A percentile compares a stretch with the other conserved stretches of the same genome.
These are phyloP conservation scores for Eupithecia exiguata DNA, from an alignment of 2,888 invertebrate species.

Conservation along the genomic window DNA sequence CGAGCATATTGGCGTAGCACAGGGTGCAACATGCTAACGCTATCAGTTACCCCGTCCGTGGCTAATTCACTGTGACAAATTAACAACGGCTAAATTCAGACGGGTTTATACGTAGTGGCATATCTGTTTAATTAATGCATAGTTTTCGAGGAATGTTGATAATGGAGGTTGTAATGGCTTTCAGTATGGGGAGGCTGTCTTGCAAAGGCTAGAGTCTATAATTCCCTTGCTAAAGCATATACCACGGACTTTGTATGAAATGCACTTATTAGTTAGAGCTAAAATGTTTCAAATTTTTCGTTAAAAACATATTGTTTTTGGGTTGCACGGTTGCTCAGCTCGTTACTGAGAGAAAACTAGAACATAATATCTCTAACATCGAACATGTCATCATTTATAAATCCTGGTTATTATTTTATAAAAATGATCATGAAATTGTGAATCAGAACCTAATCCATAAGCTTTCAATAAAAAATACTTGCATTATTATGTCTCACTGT, in stretches of 20 bases:
- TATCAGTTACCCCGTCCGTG: slow-evolving; percentile 79
- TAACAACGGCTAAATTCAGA: slow-evolving; percentile 80
- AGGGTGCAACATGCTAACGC: slow-evolving; percentile 82
- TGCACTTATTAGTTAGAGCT: neutral
- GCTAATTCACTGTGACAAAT: slow-evolving; percentile 84
- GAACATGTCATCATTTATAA: neutral
- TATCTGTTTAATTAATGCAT: slow-evolving; percentile 41
- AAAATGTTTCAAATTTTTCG: neutral
- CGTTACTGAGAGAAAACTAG: neutral
- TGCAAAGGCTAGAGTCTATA: neutral
- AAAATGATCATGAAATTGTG: neutral
- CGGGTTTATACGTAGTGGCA: slow-evolving; percentile 46
- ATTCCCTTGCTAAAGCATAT: neutral
- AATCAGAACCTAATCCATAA: neutral
- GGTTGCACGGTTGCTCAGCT: neutral
- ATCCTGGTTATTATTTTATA: neutral
- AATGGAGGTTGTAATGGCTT: slow-evolving; percentile 31
- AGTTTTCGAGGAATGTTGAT: slow-evolving; percentile 37
- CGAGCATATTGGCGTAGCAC: slow-evolving; percentile 79
- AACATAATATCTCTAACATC: neutral
- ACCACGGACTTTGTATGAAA: neutral
- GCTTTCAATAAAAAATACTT: neutral
- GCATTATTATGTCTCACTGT: neutral
- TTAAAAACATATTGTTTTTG: neutral
- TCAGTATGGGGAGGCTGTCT: slow-evolving; percentile 18